These are phyloP conservation scores for Hymenochirus boettgeri DNA, from an alignment of 2,113 vertebrate genomes.

Conservation along the genomic window DNA sequence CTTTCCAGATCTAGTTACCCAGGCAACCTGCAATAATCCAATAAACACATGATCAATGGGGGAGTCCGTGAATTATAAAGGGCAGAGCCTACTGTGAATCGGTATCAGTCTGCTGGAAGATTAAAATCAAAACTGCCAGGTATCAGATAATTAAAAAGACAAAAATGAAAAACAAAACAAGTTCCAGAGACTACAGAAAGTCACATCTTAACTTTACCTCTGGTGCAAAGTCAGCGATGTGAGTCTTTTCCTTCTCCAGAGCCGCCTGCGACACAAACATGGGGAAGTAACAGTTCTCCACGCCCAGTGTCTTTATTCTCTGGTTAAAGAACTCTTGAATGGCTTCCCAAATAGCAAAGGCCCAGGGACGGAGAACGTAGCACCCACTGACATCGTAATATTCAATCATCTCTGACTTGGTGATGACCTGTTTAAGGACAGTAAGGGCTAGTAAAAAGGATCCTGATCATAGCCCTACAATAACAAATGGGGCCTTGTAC, in stretches of 20 bases:
- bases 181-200: no score
- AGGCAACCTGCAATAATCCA: constrained; percentile 77
- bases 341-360: constrained; percentile 86
- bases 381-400: constrained; percentile 97
- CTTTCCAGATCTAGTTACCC: constrained; percentile 96
- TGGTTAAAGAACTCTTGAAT: constrained; percentile 89
- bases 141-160: no score
- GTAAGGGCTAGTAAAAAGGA: no score
- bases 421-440: constrained; percentile 78
- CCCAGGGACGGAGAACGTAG: constrained; percentile 93
- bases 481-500: no score
- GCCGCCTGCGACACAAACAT: constrained; percentile 97
- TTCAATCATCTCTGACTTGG: constrained; percentile 96
- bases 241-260: constrained; percentile 87
- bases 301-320: constrained; percentile 92
- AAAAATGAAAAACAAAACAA: no score
- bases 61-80: no score
- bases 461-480: no score
- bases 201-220: constrained; percentile 83
- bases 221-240: constrained; percentile 92
- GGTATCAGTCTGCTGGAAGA: no score
- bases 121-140: no score
- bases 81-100: no score
- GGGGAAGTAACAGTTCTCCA: constrained; percentile 98
- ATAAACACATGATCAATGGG: no score